Evolutionary conservation across 2,888 invertebrate genomes (phyloP).

Genomic region (Plagodis pulveraria): DNA sequence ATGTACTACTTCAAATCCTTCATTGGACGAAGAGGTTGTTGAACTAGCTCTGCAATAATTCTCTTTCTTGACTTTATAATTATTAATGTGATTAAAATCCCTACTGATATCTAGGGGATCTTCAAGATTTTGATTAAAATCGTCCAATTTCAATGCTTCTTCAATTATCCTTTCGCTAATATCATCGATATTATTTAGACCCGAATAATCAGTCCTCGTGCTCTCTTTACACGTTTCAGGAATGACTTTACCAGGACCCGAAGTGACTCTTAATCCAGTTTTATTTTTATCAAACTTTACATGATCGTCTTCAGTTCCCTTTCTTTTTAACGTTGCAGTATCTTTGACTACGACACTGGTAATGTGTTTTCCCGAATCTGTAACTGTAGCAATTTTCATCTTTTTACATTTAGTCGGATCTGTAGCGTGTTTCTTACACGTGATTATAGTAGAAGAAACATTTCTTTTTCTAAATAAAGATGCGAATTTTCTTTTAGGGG

Average conservation of each 20-base stretch:
- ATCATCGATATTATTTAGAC: constrained; percentile 3
- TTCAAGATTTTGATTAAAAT: constrained; percentile 12
- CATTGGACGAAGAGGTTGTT: not conserved
- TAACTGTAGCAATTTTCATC: constrained; percentile 9
- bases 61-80: not conserved
- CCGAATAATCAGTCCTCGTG: not conserved
- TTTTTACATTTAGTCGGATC: constrained; percentile 24
- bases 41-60: not conserved
- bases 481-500: not conserved
- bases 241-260: constrained; percentile 3
- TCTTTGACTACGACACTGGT: constrained; percentile 11
- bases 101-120: constrained; percentile 11
- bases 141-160: constrained; percentile 12
- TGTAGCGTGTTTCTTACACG: constrained; percentile 21
- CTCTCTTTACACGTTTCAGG: not conserved
- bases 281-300: not conserved
- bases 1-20: constrained; percentile 18
- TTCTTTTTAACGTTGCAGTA: constrained; percentile 3
- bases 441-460: constrained; percentile 1
- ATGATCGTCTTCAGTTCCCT: not conserved
- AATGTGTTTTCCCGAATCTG: constrained; percentile 8
- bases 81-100: not conserved
- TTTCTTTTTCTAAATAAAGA: not conserved
- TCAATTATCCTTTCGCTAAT: constrained; percentile 19
- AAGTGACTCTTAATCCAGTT: not conserved